phyloP scores from a whole-genome alignment of 1,140 invertebrate species.

The Stenopsyche tienmushanensis region DNA sequence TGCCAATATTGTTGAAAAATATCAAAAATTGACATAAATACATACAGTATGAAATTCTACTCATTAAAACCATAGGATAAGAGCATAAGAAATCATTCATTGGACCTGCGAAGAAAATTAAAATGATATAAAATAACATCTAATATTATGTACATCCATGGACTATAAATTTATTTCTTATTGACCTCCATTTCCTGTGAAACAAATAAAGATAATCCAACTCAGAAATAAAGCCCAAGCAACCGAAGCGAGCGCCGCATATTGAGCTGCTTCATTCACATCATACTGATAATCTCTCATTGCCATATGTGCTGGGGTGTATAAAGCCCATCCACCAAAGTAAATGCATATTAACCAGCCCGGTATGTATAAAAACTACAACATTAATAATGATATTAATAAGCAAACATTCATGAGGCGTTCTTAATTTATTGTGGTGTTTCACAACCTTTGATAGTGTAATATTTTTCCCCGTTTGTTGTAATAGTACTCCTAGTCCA shows the following conservation, averaged over 20 bases:
- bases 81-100: constrained; percentile 67
- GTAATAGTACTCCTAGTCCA: constrained; percentile 60
- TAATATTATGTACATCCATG: constrained; percentile 17
- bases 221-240: constrained; percentile 60
- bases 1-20: constrained; percentile 64
- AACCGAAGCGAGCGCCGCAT: constrained; percentile 65
- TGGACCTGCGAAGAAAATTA: constrained; percentile 54
- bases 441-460: constrained; percentile 47
- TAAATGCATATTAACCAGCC: constrained; percentile 58
- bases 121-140: not conserved
- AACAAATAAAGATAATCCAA: constrained; percentile 67
- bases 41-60: constrained; percentile 71
- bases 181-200: constrained; percentile 59
- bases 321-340: constrained; percentile 59
- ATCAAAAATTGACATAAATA: constrained; percentile 73
- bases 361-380: constrained; percentile 54
- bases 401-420: not conserved
- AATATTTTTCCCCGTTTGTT: constrained; percentile 52
- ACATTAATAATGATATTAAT: constrained; percentile 9
- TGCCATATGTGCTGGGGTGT: constrained; percentile 60
- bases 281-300: constrained; percentile 62
- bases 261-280: constrained; percentile 61
- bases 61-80: constrained; percentile 64
- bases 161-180: constrained; percentile 19
- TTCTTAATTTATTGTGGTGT: not conserved